Base-by-base conservation (phyloP, 2,888 invertebrate species). In the Molanna angustata region DNA sequence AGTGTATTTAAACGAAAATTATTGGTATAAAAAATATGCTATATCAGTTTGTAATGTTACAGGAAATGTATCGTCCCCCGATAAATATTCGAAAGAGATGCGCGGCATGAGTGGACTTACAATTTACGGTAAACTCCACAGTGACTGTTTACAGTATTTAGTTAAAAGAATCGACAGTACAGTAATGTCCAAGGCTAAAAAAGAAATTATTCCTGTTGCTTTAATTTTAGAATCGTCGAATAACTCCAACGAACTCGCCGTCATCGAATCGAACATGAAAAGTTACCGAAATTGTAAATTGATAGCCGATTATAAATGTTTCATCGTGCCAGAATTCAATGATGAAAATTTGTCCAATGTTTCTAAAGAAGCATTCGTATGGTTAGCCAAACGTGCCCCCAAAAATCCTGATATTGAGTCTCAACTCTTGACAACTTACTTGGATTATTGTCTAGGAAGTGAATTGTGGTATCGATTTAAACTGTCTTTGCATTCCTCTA, bases 401-500 rank as follows among this genome's bases (percentile, higher is more conserved):
- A 68, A 69, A 57, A 69, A 68, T 18, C 80, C 80, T 37, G 71
- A 74, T 0, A 63, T 86, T 32, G 79, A 82, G 71, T 76, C 85
- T 63, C 78, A 83, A 64, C 70, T 71, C 33, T 64, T 84, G 7
- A 71, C 75, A 54, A 74, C 76, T 2, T 80, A 83, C 61, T 69
- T 86, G 49, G 69, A 77, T 50, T 69, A 74, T 46, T 75, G 80
- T 60, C 67, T 86, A 9, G 82, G 81, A 3, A 78, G 79, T 52
- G 84, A 83, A 67, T 72, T 85, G 58, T 86, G 84, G 80, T 75
- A 74, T 52, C 74, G 76, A 59, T 69, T 85, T 32, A 70, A 69
- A 62, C 62, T 65, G 37, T 68, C 72, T 54, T 65, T 64, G 40
- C 68, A 73, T 57, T 64, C 66, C 14, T 67, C 74, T 40, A 73